Conservation (phyloP, 2,888 invertebrate genomes). For the Branchipolynoe longqiensis region DNA sequence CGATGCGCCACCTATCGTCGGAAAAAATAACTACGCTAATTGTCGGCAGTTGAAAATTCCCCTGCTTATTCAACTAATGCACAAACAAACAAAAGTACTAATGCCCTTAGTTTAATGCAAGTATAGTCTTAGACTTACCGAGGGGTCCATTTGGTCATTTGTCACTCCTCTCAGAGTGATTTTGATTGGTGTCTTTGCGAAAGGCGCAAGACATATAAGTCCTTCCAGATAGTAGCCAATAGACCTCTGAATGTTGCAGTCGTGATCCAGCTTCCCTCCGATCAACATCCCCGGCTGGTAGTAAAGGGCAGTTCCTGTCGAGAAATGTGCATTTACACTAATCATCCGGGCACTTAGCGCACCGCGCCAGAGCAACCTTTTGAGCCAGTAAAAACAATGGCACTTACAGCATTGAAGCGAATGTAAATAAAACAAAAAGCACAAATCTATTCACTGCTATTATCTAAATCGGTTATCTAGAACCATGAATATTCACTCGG, state of each 20-base stretch:
- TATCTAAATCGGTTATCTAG: too few species aligned
- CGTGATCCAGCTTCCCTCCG: conserved; percentile 94
- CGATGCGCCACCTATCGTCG: too few species aligned
- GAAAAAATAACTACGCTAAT: too few species aligned
- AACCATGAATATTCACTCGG: too few species aligned
- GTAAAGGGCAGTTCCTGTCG: conserved; percentile 90
- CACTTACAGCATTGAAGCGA: not conserved
- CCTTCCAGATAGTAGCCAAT: conserved; percentile 94
- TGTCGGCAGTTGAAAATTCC: too few species aligned
- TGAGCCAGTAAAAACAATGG: too few species aligned
- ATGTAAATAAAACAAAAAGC: not conserved
- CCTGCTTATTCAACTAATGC: too few species aligned
- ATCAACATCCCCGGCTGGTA: conserved; percentile 94
- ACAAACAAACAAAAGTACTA: too few species aligned
- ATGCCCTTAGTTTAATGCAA: too few species aligned
- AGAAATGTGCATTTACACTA: not conserved
- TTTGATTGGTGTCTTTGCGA: conserved; percentile 94
- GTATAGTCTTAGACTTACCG: conserved; percentile 76
- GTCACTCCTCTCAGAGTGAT: conserved; percentile 94
- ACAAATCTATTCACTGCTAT: too few species aligned
- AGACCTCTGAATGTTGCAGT: conserved; percentile 90
- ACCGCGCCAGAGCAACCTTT: too few species aligned
- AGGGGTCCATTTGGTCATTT: conserved; percentile 85
- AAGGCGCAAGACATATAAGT: conserved; percentile 93
- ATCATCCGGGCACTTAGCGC: too few species aligned